These are phyloP conservation scores for Diadema setosum DNA, from an alignment of 35 echinoderm and acorn worm genomes.

Conservation along the genomic window DNA sequence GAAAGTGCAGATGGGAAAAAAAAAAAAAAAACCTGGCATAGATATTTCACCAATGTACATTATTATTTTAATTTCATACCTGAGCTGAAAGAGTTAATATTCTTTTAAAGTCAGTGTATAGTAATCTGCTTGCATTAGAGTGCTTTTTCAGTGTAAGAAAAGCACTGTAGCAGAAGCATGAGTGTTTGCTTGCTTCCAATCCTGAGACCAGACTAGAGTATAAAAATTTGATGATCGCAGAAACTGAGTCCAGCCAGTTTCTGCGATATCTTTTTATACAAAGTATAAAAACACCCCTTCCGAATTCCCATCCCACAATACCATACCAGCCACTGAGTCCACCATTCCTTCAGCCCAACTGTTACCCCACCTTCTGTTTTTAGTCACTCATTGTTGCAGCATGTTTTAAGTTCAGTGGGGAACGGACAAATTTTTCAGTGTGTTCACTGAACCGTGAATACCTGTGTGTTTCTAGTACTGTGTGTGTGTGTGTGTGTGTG, in stretches of 20 bases:
- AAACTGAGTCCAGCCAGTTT: not conserved
- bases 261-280: conserved; percentile 1
- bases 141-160: too few species aligned
- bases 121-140: too few species aligned
- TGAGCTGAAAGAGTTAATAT: too few species aligned
- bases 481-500: not conserved
- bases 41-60: too few species aligned
- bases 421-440: conserved; percentile 26
- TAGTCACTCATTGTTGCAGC: not conserved
- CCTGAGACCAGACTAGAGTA: too few species aligned
- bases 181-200: too few species aligned
- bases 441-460: conserved; percentile 3
- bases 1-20: too few species aligned
- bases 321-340: not conserved
- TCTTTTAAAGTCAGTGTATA: too few species aligned
- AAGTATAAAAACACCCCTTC: not conserved
- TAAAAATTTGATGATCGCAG: conserved; percentile 5
- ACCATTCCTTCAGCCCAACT: not conserved
- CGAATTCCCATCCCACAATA: not conserved
- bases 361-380: not conserved
- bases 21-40: too few species aligned
- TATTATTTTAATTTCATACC: too few species aligned
- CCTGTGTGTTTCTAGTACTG: not conserved
- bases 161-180: too few species aligned
- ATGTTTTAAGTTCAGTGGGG: conserved; percentile 27